phyloP scores from a whole-genome alignment of 2,113 vertebrate species.

The Rhinolophus ferrumequinum region DNA sequence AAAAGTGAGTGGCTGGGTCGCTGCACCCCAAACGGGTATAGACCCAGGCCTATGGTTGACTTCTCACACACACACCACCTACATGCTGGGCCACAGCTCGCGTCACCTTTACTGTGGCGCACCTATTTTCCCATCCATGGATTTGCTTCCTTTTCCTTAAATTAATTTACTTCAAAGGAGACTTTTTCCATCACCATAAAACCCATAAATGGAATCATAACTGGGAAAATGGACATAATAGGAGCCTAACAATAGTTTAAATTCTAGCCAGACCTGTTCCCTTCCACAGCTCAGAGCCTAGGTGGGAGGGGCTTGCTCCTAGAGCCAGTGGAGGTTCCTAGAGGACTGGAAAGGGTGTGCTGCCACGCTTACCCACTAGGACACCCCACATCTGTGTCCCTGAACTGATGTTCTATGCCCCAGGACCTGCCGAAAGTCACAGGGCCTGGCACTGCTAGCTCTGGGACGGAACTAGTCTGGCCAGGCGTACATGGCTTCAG shows the following conservation, averaged over 20 bases:
- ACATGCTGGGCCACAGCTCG: background rate
- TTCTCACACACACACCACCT: background rate
- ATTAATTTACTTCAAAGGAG: background rate
- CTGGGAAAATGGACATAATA: background rate
- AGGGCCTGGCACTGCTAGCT: background rate
- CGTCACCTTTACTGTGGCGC: background rate
- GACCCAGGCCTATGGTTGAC: background rate
- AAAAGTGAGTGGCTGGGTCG: background rate
- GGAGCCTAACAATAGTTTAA: background rate
- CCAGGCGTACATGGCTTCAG: background rate
- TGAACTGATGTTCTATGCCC: background rate
- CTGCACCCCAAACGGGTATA: background rate
- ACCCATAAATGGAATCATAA: too few relatives aligned
- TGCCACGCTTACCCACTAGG: fast-evolving
- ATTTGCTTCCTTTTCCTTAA: background rate
- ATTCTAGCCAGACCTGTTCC: background rate
- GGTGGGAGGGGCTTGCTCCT: background rate
- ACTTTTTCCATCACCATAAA: background rate
- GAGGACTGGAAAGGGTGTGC: too few relatives aligned
- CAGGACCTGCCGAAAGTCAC: fast-evolving
- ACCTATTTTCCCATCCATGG: background rate
- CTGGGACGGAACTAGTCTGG: background rate
- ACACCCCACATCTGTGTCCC: too few relatives aligned
- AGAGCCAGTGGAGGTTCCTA: too few relatives aligned
- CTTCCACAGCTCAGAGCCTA: background rate